Evolutionary conservation across 2,797 vertebrate species (phyloP).

Genomic region (Leptodactylus fallax): DNA sequence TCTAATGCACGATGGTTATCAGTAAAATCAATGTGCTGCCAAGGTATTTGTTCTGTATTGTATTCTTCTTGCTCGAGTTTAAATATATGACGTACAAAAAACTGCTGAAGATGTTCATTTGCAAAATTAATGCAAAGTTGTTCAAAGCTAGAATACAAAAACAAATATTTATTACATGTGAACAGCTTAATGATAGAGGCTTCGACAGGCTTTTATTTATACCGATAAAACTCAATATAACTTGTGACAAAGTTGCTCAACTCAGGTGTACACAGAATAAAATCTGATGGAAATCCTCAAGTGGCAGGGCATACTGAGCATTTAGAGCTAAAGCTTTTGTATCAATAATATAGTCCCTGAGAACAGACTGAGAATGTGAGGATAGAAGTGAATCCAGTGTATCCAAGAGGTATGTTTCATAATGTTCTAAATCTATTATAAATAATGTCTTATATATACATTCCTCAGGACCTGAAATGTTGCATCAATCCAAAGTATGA

Average conservation of each 20-base stretch:
- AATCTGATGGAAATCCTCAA: neutral
- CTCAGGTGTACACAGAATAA: neutral
- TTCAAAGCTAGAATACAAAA: conserved; percentile 84
- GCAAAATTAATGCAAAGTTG: conserved; percentile 98
- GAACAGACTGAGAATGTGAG: neutral
- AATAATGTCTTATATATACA: too few species aligned
- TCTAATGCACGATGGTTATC: conserved; percentile 88
- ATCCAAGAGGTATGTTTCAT: neutral
- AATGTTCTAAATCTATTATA: neutral
- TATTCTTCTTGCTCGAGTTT: conserved; percentile 96
- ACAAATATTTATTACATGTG: neutral
- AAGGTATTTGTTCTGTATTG: conserved; percentile 82
- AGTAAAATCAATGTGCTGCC: conserved; percentile 87
- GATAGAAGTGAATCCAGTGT: neutral
- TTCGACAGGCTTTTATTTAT: neutral
- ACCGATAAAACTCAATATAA: neutral
- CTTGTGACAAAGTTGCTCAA: neutral
- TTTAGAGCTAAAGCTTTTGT: neutral
- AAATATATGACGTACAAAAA: conserved; percentile 92
- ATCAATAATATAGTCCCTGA: neutral
- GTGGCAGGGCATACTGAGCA: neutral
- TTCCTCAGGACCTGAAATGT: neutral
- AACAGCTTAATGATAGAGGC: neutral
- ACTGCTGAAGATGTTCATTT: conserved; percentile 98
- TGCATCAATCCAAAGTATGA: neutral